Evolutionary conservation across 1,140 invertebrate species (phyloP).

Genomic region (Microvelia longipes): DNA sequence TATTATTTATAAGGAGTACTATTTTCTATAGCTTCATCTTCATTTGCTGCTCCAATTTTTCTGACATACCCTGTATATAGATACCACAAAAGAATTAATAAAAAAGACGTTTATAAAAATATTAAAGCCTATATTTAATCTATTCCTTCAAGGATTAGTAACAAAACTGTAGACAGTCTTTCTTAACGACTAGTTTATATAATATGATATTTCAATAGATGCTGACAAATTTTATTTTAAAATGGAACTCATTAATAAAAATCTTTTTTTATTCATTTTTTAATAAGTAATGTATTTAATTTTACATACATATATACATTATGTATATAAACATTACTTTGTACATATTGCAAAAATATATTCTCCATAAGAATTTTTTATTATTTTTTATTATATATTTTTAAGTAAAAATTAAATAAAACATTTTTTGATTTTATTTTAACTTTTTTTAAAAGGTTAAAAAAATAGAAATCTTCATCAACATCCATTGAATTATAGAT

Average conservation of each 20-base stretch:
- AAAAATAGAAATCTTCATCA: constrained; percentile 9
- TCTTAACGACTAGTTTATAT: constrained; percentile 22
- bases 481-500: constrained; percentile 15
- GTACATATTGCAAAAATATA: too few relatives aligned
- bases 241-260: neutral
- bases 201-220: constrained; percentile 16
- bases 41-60: too few relatives aligned
- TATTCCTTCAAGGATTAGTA: constrained; percentile 21
- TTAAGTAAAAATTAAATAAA: too few relatives aligned
- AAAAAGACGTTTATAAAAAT: neutral
- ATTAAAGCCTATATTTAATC: constrained; percentile 20
- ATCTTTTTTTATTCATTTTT: neutral
- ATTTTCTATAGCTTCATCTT: too few relatives aligned
- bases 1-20: too few relatives aligned
- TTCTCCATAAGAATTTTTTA: too few relatives aligned
- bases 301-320: neutral
- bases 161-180: constrained; percentile 23
- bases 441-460: neutral
- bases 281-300: neutral
- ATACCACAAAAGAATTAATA: neutral
- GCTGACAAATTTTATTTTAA: constrained; percentile 11
- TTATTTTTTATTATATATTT: too few relatives aligned
- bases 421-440: too few relatives aligned
- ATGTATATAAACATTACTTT: too few relatives aligned
- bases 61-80: too few relatives aligned